Evolutionary conservation across 2,888 invertebrate species (phyloP), one percentile per base, ranked within the genome.

Genomic region (Heliconius charithonia): DNA sequence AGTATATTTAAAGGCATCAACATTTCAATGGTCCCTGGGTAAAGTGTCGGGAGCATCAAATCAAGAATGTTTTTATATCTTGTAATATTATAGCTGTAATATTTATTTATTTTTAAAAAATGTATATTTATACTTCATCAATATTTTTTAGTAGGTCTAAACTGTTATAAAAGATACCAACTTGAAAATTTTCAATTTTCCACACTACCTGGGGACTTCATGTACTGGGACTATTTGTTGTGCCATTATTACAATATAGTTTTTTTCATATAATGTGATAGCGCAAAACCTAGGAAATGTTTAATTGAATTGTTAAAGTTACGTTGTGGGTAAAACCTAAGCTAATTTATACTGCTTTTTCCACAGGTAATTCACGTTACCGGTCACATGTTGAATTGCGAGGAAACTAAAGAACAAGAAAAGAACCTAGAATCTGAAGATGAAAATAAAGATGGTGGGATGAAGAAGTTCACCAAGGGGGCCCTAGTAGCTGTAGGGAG

Each of bases 341-440:
- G 7, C 1, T 37, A 22, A 59, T 32, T 59, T 72, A 59, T 59
- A 32, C 22, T 29, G 4, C 4, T 81, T 0, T 79, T 83, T 84
- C 84, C 92, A 77, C 90, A 98, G 98, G 98, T 98, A 81, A 97
- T 99, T 85, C 98, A 98, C 89, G 97, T 97, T 83, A 97, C 97
- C 62, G 98, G 98, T 7, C 97, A 98, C 87, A 96, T 98, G 90
- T 93, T 97, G 79, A 92, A 91, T 45, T 93, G 84, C 1, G 86
- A 87, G n/a, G 82, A 85, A 19, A 87, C 89, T 4, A 88, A 89
- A 67, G 85, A 88, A 7, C 85, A 88, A 77, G 81, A 82, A 32
- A 83, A 84, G 32, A 85, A 85, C 41, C 77, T 76, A 19, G 85
- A 88, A 32, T 83, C 83, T 32, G 90, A 89, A 67, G 95, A 93